Conservation (phyloP, 2,888 invertebrate species). For the Nineta flava region DNA sequence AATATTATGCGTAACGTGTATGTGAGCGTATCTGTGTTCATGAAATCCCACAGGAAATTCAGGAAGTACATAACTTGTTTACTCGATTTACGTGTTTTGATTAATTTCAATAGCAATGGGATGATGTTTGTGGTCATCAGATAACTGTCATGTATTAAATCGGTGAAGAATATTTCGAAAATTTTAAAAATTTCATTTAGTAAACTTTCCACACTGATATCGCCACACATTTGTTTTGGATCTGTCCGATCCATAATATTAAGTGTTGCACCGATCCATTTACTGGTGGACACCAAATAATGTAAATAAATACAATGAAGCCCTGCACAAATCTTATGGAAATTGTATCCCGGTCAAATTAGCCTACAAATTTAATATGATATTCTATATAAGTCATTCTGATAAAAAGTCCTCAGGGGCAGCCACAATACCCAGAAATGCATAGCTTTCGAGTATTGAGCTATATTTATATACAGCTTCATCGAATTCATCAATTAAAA, state of each 20-base stretch:
- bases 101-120: background rate
- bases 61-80: background rate
- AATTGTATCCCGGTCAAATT: too few relatives aligned
- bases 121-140: background rate
- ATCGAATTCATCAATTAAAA: too few relatives aligned
- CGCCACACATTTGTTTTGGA: background rate
- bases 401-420: too few relatives aligned
- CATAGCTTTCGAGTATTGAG: too few relatives aligned
- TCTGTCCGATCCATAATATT: background rate
- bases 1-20: constrained; percentile 1
- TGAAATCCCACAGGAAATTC: constrained; percentile 6
- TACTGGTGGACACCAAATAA: background rate
- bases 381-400: too few relatives aligned
- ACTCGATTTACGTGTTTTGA: background rate
- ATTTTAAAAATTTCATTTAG: constrained; percentile 1
- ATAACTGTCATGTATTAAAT: constrained; percentile 1
- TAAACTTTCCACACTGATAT: background rate
- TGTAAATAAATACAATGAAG: too few relatives aligned
- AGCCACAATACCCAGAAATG: too few relatives aligned
- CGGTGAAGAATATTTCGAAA: constrained; percentile 4
- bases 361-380: too few relatives aligned
- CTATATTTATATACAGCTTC: too few relatives aligned
- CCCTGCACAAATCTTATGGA: too few relatives aligned
- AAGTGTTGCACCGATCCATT: constrained; percentile 1
- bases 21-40: constrained; percentile 2